Evolutionary conservation across 2,888 invertebrate species (phyloP), one percentile per base, ranked within the genome.

Genomic region (Pterobdella sp.): DNA sequence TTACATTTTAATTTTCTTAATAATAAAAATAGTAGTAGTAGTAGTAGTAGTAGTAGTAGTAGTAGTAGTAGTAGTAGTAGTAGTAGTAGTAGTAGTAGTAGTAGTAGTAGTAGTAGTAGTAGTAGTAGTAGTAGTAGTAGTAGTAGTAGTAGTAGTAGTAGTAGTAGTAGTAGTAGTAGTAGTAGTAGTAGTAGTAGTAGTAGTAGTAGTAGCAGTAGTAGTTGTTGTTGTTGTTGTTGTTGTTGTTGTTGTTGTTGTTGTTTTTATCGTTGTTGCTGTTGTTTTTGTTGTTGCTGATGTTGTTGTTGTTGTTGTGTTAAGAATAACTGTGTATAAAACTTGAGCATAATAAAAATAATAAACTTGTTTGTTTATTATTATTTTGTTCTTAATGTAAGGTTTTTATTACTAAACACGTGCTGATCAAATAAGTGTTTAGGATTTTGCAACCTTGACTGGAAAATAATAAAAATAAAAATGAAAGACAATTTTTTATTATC

Each of bases 141-240:
- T 31, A 65, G 65, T 31, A 29, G 65, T 65, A 65, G 65, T 65
- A 65, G 65, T 65, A 65, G 65, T 65, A 65, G 65, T 65, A 65
- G 65, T 65, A 65, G 65, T 65, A 65, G 65, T 65, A 65, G 65
- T 65, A 65, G 65, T 65, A 65, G 65, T 65, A 65, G 65, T 65
- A 65, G 65, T 65, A 65, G 65, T 65, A 65, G 65, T 65, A 65
- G 65, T 65, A 65, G 65, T 65, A 65, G 65, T 65, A 65, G 65
- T 65, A 65, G 60, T 56, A 56, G 60, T 56, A 56, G 60, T n/a
- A 22, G 60, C 26, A 56, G 10, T 18, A 56, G 60, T 56, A 56
- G 7, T 56, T 26, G 60, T n/a, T 26, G n/a, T 56, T 42, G 7
- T 42, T 42, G 7, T 18, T 42, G 7, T 18, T 42, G 7, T 42